Conservation (phyloP, 2,888 invertebrate species). For the Eulithis testata region DNA sequence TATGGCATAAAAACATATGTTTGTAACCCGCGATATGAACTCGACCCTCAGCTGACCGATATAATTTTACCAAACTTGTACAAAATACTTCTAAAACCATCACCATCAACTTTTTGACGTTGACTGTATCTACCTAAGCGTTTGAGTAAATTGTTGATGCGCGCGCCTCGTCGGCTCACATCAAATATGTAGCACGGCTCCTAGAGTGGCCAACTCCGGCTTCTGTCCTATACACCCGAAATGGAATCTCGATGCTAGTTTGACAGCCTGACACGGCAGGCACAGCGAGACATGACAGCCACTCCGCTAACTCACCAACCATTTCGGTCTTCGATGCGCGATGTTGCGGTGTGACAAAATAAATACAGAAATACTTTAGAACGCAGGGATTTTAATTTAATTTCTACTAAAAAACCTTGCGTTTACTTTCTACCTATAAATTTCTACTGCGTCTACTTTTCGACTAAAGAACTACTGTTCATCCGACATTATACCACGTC, state of each 20-base stretch:
- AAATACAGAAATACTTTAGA: background rate
- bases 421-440: no score
- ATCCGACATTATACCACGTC: no score
- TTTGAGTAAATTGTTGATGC: constrained; percentile 67
- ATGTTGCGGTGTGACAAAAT: constrained; percentile 16
- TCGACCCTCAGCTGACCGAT: no score
- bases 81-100: background rate
- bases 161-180: constrained; percentile 58
- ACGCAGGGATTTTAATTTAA: background rate
- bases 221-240: constrained; percentile 50
- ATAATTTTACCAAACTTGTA: no score
- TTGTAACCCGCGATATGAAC: no score
- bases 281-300: constrained; percentile 45
- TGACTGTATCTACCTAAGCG: constrained; percentile 49
- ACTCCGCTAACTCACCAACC: constrained; percentile 39
- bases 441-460: no score
- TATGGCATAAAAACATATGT: no score
- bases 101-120: background rate
- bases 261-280: constrained; percentile 55
- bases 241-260: constrained; percentile 58
- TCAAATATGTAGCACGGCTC: constrained; percentile 75
- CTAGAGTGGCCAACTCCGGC: constrained; percentile 51
- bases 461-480: no score
- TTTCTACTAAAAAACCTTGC: no score
- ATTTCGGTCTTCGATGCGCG: constrained; percentile 1